Conservation (phyloP, 2,888 invertebrate genomes). For the Achlya flavicornis region DNA sequence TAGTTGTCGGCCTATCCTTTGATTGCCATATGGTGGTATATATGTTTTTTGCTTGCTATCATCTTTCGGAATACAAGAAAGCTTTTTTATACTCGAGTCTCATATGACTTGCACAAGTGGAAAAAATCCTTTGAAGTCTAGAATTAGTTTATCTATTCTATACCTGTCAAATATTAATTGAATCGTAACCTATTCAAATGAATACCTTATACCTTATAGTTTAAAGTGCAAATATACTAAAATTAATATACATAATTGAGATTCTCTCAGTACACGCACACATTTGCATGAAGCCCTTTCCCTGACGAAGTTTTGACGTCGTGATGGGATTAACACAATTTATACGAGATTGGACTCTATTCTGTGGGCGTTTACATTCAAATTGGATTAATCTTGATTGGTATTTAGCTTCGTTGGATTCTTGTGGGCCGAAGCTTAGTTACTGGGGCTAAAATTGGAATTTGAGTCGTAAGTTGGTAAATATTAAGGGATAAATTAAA, state of each 20-base stretch:
- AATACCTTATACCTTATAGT: constrained; percentile 31
- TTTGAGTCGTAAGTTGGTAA: background rate
- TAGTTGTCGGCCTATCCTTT: background rate
- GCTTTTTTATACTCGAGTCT: too few relatives aligned
- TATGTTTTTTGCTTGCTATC: too few relatives aligned
- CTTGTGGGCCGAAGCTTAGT: background rate
- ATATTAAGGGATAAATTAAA: constrained; percentile 6
- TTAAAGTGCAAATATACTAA: constrained; percentile 50
- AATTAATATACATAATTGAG: constrained; percentile 57
- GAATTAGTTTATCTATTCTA: background rate
- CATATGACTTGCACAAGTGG: too few relatives aligned
- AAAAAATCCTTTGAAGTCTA: too few relatives aligned
- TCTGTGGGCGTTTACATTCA: constrained; percentile 27
- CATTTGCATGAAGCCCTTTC: constrained; percentile 37
- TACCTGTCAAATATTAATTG: background rate
- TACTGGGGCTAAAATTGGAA: constrained; percentile 2
- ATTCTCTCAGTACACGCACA: constrained; percentile 36
- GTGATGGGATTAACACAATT: constrained; percentile 27
- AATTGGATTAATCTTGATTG: constrained; percentile 25
- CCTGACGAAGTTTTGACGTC: constrained; percentile 32
- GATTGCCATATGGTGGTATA: too few relatives aligned
- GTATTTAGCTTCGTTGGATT: constrained; percentile 9
- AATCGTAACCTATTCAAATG: constrained; percentile 36
- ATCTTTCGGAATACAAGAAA: too few relatives aligned
- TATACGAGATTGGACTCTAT: constrained; percentile 31